Evolutionary conservation across 2,113 vertebrate species (phyloP).

Genomic region (Tor tambroides): DNA sequence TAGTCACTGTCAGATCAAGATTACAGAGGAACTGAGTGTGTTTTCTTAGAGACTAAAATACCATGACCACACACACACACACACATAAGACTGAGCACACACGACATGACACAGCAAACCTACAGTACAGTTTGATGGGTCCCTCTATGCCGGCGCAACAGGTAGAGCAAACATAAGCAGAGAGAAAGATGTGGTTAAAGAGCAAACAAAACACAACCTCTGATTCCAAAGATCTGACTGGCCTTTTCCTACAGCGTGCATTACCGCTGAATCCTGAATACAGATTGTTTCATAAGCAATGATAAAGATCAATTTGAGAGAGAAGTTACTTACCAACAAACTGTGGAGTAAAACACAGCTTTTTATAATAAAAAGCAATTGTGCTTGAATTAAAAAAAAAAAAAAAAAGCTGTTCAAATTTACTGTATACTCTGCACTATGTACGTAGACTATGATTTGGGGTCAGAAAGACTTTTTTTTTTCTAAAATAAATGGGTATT

Average conservation of each 20-base stretch:
- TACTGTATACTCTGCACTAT: not conserved
- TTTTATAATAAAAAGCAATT: not conserved
- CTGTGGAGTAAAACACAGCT: not conserved
- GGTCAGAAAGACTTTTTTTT: not conserved
- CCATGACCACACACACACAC: constrained; percentile 55
- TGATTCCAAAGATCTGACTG: constrained; percentile 8
- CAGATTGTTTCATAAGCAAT: constrained; percentile 38
- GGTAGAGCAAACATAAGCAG: constrained; percentile 29
- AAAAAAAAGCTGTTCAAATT: not conserved
- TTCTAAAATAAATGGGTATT: not conserved
- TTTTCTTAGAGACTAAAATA: constrained; percentile 63
- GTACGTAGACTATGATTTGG: not conserved
- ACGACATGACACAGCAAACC: constrained; percentile 47
- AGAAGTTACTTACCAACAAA: not conserved
- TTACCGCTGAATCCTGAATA: not conserved
- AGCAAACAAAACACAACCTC: constrained; percentile 3
- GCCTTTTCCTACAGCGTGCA: not conserved
- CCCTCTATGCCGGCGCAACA: constrained; percentile 76
- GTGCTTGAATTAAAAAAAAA: not conserved
- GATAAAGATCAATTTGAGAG: not conserved
- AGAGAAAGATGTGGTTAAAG: constrained; percentile 48
- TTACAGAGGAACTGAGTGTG: constrained; percentile 16
- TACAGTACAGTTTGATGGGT: constrained; percentile 85
- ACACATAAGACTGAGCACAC: not conserved
- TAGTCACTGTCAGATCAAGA: not conserved